phyloP scores from a whole-genome alignment of 2,113 vertebrate genomes.

The Oceanites oceanicus region DNA sequence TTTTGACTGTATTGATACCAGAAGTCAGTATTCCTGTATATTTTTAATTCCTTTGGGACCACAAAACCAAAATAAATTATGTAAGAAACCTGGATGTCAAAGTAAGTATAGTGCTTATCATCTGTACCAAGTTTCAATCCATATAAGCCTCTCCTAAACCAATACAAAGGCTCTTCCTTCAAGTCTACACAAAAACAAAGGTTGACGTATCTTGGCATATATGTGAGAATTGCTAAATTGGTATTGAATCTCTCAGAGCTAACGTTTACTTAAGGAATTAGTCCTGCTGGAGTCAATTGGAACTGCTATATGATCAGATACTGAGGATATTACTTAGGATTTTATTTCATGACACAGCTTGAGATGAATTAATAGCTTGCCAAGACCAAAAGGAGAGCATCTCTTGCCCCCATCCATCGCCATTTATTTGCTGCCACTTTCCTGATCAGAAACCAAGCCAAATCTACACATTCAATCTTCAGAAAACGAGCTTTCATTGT shows the following conservation, averaged over 20 bases:
- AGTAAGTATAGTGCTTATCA: neutral
- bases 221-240: neutral
- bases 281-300: neutral
- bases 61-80: neutral
- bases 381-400: neutral
- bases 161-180: neutral
- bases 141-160: neutral
- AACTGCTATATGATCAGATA: neutral
- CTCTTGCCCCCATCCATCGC: neutral
- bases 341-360: neutral
- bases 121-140: neutral
- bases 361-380: neutral
- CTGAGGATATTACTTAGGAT: neutral
- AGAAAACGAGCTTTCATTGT: rapidly evolving
- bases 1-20: neutral
- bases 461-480: neutral
- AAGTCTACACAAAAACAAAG: neutral
- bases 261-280: neutral
- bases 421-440: neutral
- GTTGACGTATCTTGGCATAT: neutral
- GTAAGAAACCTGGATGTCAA: neutral
- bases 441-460: neutral
- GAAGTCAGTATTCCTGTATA: neutral
- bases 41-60: neutral
- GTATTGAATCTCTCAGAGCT: neutral